Conservation (phyloP, 2,113 vertebrate species). For the Brienomyrus longianalis region DNA sequence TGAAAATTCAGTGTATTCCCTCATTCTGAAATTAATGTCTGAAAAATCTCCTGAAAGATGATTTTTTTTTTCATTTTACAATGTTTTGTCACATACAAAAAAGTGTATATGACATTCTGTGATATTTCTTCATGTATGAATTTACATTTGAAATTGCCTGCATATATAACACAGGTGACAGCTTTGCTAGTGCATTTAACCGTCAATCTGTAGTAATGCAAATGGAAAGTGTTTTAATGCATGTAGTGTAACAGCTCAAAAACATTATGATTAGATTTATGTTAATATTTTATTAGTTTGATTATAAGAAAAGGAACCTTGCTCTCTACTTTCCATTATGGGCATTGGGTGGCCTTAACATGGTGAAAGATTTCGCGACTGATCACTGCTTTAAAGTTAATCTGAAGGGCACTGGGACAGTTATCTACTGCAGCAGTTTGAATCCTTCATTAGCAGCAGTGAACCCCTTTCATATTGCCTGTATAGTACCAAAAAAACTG, state of each 20-base stretch:
- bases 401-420: neutral
- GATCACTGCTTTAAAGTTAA: conserved; percentile 10
- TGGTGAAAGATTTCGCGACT: neutral
- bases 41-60: neutral
- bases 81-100: neutral
- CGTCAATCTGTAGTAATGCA: neutral
- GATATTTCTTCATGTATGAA: neutral
- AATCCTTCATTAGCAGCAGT: conserved; percentile 12
- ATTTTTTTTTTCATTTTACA: neutral
- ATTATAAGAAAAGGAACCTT: neutral
- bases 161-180: neutral
- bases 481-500: neutral
- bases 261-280: neutral
- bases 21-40: neutral
- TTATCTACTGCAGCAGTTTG: conserved; percentile 6
- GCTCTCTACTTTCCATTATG: neutral
- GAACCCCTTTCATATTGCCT: conserved; percentile 10
- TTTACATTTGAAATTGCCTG: neutral
- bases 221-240: neutral
- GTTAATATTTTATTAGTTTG: neutral
- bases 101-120: neutral
- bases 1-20: neutral
- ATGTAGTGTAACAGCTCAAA: neutral
- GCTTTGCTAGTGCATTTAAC: neutral
- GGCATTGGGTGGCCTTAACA: neutral